Conservation (phyloP, 1,140 invertebrate genomes). For the Orius insidiosus region DNA sequence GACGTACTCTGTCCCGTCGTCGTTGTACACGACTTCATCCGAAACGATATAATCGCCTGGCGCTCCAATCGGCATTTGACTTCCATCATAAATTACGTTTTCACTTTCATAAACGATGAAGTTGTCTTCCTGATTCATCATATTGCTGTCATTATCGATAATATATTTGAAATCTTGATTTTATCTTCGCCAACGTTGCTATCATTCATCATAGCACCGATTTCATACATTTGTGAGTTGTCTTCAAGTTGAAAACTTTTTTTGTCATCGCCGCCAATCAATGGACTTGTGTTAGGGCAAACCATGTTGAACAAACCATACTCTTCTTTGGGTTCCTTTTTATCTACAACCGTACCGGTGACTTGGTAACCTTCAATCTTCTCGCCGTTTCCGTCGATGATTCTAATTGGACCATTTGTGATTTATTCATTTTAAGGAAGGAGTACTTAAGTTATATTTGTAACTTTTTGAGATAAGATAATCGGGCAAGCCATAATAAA, state of each 20-base stretch:
- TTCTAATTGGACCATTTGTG: constrained; percentile 19
- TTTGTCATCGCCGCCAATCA: not conserved
- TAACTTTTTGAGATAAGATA: no score
- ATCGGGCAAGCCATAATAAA: no score
- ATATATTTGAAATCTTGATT: constrained; percentile 15
- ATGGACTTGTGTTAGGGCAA: constrained; percentile 4
- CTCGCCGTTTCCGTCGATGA: constrained; percentile 18
- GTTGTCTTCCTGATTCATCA: constrained; percentile 17
- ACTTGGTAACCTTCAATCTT: constrained; percentile 19
- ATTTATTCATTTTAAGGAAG: no score
- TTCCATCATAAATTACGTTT: constrained; percentile 15
- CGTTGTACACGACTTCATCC: not conserved
- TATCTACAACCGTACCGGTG: constrained; percentile 14
- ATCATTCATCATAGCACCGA: constrained; percentile 15
- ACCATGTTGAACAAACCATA: constrained; percentile 18
- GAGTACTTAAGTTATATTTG: no score
- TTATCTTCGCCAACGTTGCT: constrained; percentile 12
- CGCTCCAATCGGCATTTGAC: no score
- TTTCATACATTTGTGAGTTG: constrained; percentile 6
- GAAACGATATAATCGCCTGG: not conserved
- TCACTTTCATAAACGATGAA: constrained; percentile 16
- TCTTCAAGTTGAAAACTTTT: constrained; percentile 11
- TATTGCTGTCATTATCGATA: constrained; percentile 17
- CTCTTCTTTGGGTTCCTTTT: constrained; percentile 12
- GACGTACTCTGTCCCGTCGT: constrained; percentile 2